A percentile compares a stretch with the other conserved stretches of the same genome.
These are phyloP conservation scores for Trematomus loennbergii DNA, from an alignment of 2,113 vertebrate genomes.

Conservation along the genomic window DNA sequence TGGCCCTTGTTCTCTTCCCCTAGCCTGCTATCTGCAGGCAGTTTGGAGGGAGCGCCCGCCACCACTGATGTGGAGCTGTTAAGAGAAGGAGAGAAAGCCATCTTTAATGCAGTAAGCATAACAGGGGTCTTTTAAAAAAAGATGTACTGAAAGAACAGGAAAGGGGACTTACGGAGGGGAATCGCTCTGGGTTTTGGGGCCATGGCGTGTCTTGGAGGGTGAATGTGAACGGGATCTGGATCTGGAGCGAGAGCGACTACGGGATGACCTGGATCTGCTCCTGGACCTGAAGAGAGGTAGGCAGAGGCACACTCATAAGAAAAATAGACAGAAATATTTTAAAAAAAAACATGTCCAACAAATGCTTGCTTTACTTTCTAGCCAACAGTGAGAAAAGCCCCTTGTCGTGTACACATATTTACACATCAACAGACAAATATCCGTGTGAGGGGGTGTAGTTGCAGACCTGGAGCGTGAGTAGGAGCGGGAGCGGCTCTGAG, in stretches of 20 bases:
- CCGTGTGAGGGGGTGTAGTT: not conserved
- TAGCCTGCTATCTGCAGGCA: constrained; percentile 86
- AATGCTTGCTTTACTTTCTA: not conserved
- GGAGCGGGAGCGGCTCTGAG: constrained; percentile 90
- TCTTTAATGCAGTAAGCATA: not conserved
- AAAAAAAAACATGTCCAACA: not conserved
- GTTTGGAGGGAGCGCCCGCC: constrained; percentile 84
- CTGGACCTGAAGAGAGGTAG: constrained; percentile 84
- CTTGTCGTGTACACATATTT: not conserved
- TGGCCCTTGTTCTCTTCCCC: constrained; percentile 94
- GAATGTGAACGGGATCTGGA: constrained; percentile 91
- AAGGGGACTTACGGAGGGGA: constrained; percentile 90
- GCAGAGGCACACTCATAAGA: not conserved
- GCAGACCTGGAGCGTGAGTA: constrained; percentile 92
- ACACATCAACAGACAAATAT: not conserved
- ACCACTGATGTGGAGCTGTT: constrained; percentile 89
- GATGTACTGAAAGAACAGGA: not conserved
- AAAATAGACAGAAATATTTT: not conserved
- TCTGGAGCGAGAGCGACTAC: constrained; percentile 88
- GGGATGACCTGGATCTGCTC: constrained; percentile 91
- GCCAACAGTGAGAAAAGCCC: not conserved
- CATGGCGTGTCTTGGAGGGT: constrained; percentile 85
- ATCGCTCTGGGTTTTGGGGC: constrained; percentile 87
- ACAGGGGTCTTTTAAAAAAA: not conserved
- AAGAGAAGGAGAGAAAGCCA: not conserved